Evolutionary conservation across 37 sponge, comb jelly and placozoan genomes (phyloP), one percentile per base, ranked within the genome.

Genomic region (Halisarca cf. caerulea): DNA sequence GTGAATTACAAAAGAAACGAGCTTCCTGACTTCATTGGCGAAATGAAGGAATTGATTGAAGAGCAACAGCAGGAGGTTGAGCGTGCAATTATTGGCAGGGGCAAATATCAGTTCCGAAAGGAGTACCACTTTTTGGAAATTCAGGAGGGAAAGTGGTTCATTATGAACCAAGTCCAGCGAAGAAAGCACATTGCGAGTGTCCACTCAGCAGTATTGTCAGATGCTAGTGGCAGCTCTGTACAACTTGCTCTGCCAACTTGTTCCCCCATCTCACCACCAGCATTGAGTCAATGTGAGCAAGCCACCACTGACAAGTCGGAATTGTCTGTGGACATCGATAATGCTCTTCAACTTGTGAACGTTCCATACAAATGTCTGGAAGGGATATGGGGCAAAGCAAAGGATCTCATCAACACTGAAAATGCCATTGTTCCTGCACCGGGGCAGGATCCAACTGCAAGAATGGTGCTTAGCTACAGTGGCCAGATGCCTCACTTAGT

Each of bases 321-420:
- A 5, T 33, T 84, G 37, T 84, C 85, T 54, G 85, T 84, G 32
- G 40, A 71, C 55, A 24, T 66, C 33, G 40, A 79, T 15, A 9
- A 28, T 45, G 25, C 79, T 30, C 72, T 81, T 43, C 36, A 41
- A 3, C 7, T 8, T 3, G 59, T 80, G 25, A 32, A 73, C 41
- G 45, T 86, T 54, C 81, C 87, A 2, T 43, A 54, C 3, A 79
- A 57, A 32, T 86, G 81, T 57, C 71, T 86, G 14, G 72, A 86
- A 43, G 87, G 87, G 6, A 86, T 86, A 28, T 86, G 87, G 87
- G 69, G 37, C 42, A 86, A 85, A 86, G 87, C 87, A 45, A 73
- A 71, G 25, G 73, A 86, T 38, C 72, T 86, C 6, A 27, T 86
- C 14, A 42, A 11, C 6, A 86, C 87, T 36, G 80, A 80, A 32